A percentile compares a stretch with the other conserved stretches of the same genome.
phyloP scores from a whole-genome alignment of 2,888 invertebrate species.

The Brenthis ino region DNA sequence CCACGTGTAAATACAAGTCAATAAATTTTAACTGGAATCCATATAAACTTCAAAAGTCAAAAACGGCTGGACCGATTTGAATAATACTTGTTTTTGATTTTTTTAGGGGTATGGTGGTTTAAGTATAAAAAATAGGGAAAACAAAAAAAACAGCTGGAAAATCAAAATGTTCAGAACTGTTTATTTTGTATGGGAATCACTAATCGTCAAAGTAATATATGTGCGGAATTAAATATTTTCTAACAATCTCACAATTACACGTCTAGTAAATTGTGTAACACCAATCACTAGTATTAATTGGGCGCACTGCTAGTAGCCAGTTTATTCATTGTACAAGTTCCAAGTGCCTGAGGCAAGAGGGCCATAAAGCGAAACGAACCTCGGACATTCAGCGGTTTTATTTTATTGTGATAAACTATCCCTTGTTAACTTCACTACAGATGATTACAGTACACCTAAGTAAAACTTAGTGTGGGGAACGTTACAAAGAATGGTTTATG shows the following conservation, averaged over 20 bases:
- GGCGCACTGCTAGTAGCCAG: conserved; percentile 25
- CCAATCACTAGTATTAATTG: conserved; percentile 33
- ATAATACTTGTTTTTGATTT: too few relatives aligned
- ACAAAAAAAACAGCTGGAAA: too few relatives aligned
- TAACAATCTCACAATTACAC: background rate
- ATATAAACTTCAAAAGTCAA: too few relatives aligned
- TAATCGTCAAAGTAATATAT: background rate
- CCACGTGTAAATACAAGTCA: too few relatives aligned
- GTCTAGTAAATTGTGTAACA: conserved; percentile 10
- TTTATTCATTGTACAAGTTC: conserved; percentile 34
- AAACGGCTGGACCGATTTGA: too few relatives aligned
- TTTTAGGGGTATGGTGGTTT: too few relatives aligned
- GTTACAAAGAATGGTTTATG: background rate
- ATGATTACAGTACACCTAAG: conserved; percentile 13
- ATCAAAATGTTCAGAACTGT: too few relatives aligned
- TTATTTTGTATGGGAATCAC: too few relatives aligned
- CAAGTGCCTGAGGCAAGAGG: conserved; percentile 27
- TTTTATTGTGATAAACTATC: conserved; percentile 30
- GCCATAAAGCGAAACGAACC: conserved; percentile 25
- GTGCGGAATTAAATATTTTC: background rate
- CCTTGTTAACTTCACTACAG: conserved; percentile 22
- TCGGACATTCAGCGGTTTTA: conserved; percentile 26
- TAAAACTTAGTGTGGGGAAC: background rate
- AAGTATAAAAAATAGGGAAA: too few relatives aligned
- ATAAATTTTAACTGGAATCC: too few relatives aligned